These are phyloP conservation scores for Drosophila persimilis DNA, from an alignment of 1,140 invertebrate species.

Conservation along the genomic window DNA sequence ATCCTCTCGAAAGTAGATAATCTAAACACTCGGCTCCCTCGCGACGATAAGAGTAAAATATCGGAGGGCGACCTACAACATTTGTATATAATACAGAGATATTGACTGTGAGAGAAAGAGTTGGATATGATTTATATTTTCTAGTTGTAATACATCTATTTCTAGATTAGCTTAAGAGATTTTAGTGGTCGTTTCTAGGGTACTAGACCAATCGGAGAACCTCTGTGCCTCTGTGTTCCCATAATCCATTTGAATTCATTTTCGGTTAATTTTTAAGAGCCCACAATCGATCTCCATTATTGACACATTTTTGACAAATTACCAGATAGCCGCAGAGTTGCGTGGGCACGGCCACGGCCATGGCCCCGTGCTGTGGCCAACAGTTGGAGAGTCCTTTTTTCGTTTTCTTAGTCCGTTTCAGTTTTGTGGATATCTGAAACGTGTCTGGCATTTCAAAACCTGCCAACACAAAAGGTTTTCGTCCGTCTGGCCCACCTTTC, in stretches of 20 bases:
- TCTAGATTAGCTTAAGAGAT: too few species aligned
- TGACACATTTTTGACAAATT: slow-evolving; percentile 82
- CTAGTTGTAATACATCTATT: too few species aligned
- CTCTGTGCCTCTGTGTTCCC: not conserved
- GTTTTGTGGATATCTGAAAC: slow-evolving; percentile 53
- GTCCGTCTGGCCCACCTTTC: slow-evolving; percentile 54
- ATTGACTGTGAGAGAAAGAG: too few species aligned
- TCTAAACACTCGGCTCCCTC: too few species aligned
- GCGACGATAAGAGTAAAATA: too few species aligned
- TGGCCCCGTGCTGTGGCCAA: slow-evolving; percentile 24
- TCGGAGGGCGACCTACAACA: too few species aligned
- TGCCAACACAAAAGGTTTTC: slow-evolving; percentile 38
- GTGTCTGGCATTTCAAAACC: slow-evolving; percentile 64
- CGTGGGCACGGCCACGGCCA: slow-evolving; percentile 11
- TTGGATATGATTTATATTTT: too few species aligned
- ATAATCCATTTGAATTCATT: slow-evolving; percentile 59
- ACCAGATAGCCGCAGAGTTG: slow-evolving; percentile 52
- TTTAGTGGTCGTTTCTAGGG: too few species aligned
- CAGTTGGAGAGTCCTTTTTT: slow-evolving; percentile 37
- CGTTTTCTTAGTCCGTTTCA: slow-evolving; percentile 7
- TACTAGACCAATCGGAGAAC: too few species aligned
- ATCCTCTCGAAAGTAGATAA: too few species aligned
- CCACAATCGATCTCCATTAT: slow-evolving; percentile 75
- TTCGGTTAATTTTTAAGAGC: slow-evolving; percentile 59
- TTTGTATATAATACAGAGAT: too few species aligned